phyloP scores from a whole-genome alignment of 2,113 vertebrate genomes.

The Alexandromys fortis region DNA sequence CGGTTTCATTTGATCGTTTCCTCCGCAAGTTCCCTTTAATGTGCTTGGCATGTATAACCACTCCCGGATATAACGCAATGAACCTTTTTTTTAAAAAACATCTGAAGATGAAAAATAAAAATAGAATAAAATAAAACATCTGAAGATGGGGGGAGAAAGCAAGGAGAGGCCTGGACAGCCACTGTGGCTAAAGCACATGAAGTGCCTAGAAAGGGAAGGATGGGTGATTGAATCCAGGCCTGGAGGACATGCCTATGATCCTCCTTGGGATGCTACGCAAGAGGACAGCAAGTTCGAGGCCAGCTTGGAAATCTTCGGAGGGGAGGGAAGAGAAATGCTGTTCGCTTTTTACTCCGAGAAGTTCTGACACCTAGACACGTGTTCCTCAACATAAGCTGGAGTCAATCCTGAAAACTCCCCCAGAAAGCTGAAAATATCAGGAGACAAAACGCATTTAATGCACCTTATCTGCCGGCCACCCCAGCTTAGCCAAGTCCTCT shows the following conservation, averaged over 20 bases:
- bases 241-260: no score
- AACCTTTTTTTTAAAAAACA: neutral
- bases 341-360: neutral
- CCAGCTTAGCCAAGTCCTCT: fast-evolving
- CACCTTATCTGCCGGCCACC: neutral
- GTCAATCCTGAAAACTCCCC: neutral
- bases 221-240: neutral
- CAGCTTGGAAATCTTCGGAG: neutral
- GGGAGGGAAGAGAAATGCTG: neutral
- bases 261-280: neutral
- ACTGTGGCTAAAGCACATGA: neutral
- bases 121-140: conserved; percentile 31
- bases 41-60: neutral
- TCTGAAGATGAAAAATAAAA: conserved; percentile 42
- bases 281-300: neutral
- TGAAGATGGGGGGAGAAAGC: conserved; percentile 8
- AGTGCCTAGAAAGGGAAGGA: neutral
- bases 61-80: conserved; percentile 28
- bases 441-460: neutral
- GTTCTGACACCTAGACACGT: neutral
- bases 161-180: neutral
- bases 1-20: conserved; percentile 26
- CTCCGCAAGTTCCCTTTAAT: conserved; percentile 42
- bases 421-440: neutral
- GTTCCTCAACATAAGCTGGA: neutral